Evolutionary conservation across 2,797 vertebrate species (phyloP), one percentile per base, ranked within the genome.

Genomic region (Spheniscus humboldti): DNA sequence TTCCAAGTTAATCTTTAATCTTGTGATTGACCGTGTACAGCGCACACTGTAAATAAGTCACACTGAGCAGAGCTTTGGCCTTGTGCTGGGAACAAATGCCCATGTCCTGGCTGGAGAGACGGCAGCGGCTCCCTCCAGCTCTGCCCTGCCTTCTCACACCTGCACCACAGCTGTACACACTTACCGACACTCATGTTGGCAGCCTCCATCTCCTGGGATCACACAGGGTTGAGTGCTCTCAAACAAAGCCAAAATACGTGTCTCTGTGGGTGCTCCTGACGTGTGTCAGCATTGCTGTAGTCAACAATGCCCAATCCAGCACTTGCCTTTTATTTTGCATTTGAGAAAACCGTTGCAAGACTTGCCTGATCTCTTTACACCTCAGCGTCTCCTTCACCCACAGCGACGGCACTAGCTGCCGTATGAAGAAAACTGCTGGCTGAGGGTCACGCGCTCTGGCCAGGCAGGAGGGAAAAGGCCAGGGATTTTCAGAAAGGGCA

Each of bases 91-190:
- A 78, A 31, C 41, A 33, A 55, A 41, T 2, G 20, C n/a, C 79
- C 20, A 0, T 3, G 47, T 47, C 90, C 79, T 33, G n/a, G 59
- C 71, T 41, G n/a, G 37, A 72, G 78, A 57, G 53, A 7, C 2
- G 3, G 78, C 59, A 39, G 55, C 2, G 2, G 76, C 76, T 81
- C 79, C 37, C 59, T 43, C 47, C 62, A 24, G 60, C 77, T 59
- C 89, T 28, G 82, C 48, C 59, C 27, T 7, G 55, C 62, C 15
- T 57, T 35, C 83, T 50, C 75, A 80, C 83, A 92, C 66, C 71
- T 90, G 83, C 83, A 43, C 55, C 37, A 15, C 87, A 92, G 87
- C 92, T 92, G 79, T 10, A 47, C 66, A 45, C 84, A 24, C 79
- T 77, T 62, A 23, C 48, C 9, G 0, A 23, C 82, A 19, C 68